Base-by-base conservation (phyloP, 2,113 vertebrate genomes). In the Chaetodon auriga region DNA sequence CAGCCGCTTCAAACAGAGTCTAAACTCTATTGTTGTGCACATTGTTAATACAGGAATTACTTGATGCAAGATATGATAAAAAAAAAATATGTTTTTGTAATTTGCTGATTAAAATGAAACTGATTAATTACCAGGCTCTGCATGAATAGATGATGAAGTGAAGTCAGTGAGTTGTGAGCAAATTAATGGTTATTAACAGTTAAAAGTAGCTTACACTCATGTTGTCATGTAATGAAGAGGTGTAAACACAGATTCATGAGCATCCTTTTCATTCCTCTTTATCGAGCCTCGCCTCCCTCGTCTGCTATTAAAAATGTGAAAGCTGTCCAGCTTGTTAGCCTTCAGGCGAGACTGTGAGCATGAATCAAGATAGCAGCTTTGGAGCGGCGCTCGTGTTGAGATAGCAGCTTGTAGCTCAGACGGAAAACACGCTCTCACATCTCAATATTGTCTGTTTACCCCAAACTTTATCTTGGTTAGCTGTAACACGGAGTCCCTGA, bases 401-500 rank as follows among this genome's bases (percentile, higher is more conserved):
- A 81, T 43, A 75, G 30, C 30, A 30, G 30, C 30, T 30, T 3
- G 3, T 30, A 30, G 30, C 63, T 30, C 36, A 48, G 12, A 48
- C 74, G 55, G 23, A 63, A 74, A 49, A 38, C 58, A n/a, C 54
- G 9, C 70, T 65, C 41, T 55, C 23, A 25, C 46, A 7, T 84
- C 57, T 81, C 78, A 69, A 60, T 78, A 45, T 6, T 12, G 64
- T 19, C 68, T 60, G 38, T 75, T 82, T 38, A 49, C 58, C 55
- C 18, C n/a, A 2, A 13, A 62, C 82, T 78, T 82, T 36, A 80
- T 83, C 80, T 78, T 69, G 41, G 73, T 83, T 38, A 70, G 45
- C 53, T 16, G 12, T 54, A 23, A 5, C 61, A 13, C 60, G 49
- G 63, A 53, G n/a, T 18, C 63, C 0, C 68, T 21, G 75, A 74